Percentiles rank a stretch among this genome's conserved stretches.
These are phyloP conservation scores for Apodemia hepburni DNA, from an alignment of 2,888 invertebrate species.

Conservation along the genomic window DNA sequence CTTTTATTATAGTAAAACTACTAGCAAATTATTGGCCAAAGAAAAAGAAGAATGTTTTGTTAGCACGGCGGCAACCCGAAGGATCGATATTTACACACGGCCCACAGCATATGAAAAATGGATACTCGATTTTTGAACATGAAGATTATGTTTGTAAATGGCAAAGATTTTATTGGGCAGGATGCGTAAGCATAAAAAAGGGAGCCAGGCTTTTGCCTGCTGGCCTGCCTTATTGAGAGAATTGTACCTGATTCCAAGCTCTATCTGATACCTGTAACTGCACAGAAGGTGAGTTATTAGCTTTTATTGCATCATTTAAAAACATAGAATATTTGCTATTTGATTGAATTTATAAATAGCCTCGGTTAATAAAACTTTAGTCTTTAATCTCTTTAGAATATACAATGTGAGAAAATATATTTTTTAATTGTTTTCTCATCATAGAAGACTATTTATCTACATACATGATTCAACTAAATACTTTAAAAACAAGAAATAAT, in stretches of 20 bases:
- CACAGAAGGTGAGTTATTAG: constrained; percentile 44
- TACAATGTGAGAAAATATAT: too few species aligned
- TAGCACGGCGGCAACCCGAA: constrained; percentile 60
- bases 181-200: constrained; percentile 78
- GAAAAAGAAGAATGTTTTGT: constrained; percentile 73
- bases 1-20: constrained; percentile 53
- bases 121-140: constrained; percentile 70
- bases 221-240: constrained; percentile 64
- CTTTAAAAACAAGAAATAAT: too few species aligned
- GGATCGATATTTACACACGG: constrained; percentile 74
- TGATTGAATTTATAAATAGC: neutral
- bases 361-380: too few species aligned
- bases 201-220: constrained; percentile 72
- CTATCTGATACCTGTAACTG: constrained; percentile 64
- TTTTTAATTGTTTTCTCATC: too few species aligned
- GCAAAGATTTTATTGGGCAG: constrained; percentile 64
- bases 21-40: constrained; percentile 76
- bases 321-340: neutral
- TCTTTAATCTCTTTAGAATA: too few species aligned
- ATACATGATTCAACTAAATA: too few species aligned
- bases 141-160: constrained; percentile 66
- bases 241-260: constrained; percentile 54
- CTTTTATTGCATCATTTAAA: too few species aligned
- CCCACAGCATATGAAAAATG: constrained; percentile 75
- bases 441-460: too few species aligned